Evolutionary conservation across 2,113 vertebrate species (phyloP), one percentile per base, ranked within the genome.

Genomic region (Brienomyrus longianalis): DNA sequence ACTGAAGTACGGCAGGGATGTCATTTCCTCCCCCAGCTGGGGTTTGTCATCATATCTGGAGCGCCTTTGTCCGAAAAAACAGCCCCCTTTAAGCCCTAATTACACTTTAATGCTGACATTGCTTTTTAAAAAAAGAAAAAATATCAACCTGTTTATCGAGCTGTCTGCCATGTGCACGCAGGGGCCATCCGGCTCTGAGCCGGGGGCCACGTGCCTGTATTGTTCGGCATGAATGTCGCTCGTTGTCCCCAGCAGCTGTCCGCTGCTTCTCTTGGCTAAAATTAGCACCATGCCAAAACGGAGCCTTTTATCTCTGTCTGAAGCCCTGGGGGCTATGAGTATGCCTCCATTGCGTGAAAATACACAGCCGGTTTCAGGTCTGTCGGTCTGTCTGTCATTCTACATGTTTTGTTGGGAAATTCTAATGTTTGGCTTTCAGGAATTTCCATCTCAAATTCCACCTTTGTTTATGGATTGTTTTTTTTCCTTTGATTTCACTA

Each of bases 191-290:
- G 17, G 83, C 11, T n/a, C 13, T 35, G 31, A 35, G 52, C 52
- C 21, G 9, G 15, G 97, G 93, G 96, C 96, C 93, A 97, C 96
- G 80, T 97, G 97, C 96, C 95, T 93, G 89, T 94, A 97, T 88
- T 97, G 96, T 95, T 96, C 95, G 91, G 96, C 88, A 74, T 74
- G 89, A 92, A 91, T 89, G 77, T 91, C 90, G 91, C 90, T 92
- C 92, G 91, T 94, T 95, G 94, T 95, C 94, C 83, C 56, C 39
- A 87, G 88, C 94, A 94, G 95, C 95, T 95, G 94, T 88, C 91
- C 21, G 90, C 86, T 39, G 91, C 92, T 91, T 92, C 93, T 94
- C 92, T 88, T 50, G 39, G 92, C 88, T 96, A 92, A 92, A 95
- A 92, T 95, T 93, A 95, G 92, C 91, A 59, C 83, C 54, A 56